Percentiles rank a stretch among this genome's conserved stretches.
phyloP scores from a whole-genome alignment of 2,113 vertebrate genomes.

The Pseudorhombus dupliciocellatus region DNA sequence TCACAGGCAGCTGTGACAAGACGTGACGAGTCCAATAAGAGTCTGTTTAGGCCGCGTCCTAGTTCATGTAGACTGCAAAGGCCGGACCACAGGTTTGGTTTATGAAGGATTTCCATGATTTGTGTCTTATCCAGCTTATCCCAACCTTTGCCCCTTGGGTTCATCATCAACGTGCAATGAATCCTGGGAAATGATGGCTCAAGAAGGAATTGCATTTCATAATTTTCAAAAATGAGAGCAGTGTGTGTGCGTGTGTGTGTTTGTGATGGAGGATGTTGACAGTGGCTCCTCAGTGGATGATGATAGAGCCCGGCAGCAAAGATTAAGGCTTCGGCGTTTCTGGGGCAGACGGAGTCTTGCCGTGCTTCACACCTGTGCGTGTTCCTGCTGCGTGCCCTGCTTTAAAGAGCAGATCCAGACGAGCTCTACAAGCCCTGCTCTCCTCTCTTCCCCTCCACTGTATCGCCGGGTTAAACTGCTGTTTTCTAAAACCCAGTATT shows the following conservation, averaged over 20 bases:
- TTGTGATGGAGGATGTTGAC: slow-evolving; percentile 32
- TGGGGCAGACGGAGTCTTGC: slow-evolving; percentile 34
- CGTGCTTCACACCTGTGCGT: slow-evolving; percentile 43
- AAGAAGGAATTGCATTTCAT: too few species aligned
- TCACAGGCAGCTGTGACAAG: too few species aligned
- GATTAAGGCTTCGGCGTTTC: slow-evolving; percentile 52
- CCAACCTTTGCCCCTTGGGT: too few species aligned
- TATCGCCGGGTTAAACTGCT: slow-evolving; percentile 47
- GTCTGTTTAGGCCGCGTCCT: too few species aligned
- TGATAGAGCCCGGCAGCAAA: slow-evolving; percentile 37
- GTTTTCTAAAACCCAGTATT: slow-evolving; percentile 51
- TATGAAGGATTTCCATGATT: too few species aligned
- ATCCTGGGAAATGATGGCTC: too few species aligned
- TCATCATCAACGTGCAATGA: too few species aligned
- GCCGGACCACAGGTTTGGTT: too few species aligned
- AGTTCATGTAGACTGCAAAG: too few species aligned
- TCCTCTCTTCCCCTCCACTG: slow-evolving; percentile 22
- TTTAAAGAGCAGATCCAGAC: slow-evolving; percentile 54
- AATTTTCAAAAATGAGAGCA: too few species aligned
- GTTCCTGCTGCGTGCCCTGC: slow-evolving; percentile 46
- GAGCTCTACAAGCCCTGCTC: slow-evolving; percentile 41
- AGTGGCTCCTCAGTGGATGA: slow-evolving; percentile 27
- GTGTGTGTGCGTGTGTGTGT: slow-evolving; percentile 18
- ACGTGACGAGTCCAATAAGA: too few species aligned
- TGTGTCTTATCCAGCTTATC: too few species aligned